Percentiles rank a stretch among this genome's conserved stretches.
Conservation (phyloP, 2,888 invertebrate genomes). For the Dastarcus helophoroides region DNA sequence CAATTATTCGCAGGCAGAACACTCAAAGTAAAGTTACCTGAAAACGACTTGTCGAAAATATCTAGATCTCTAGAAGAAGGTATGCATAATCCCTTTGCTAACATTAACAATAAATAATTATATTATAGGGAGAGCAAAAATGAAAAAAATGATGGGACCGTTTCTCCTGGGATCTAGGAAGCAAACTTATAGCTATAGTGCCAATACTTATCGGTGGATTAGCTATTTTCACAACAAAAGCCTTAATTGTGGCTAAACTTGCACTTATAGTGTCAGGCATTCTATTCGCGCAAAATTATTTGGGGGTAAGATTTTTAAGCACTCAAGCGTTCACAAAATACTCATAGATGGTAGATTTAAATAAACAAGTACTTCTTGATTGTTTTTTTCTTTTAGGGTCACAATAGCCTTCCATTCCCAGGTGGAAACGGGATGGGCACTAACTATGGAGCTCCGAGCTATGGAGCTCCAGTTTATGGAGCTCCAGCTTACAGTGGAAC, state of each 20-base stretch:
- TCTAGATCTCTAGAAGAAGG: constrained; percentile 70
- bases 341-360: too few relatives aligned
- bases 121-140: constrained; percentile 58
- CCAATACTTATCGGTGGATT: constrained; percentile 61
- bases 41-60: constrained; percentile 50
- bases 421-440: too few relatives aligned
- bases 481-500: too few relatives aligned
- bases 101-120: constrained; percentile 3
- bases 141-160: constrained; percentile 56
- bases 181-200: constrained; percentile 58
- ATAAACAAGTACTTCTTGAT: too few relatives aligned
- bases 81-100: constrained; percentile 27
- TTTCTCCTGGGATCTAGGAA: constrained; percentile 56
- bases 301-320: too few relatives aligned
- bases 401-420: too few relatives aligned
- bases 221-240: constrained; percentile 63
- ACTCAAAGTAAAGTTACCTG: constrained; percentile 59
- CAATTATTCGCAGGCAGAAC: constrained; percentile 50
- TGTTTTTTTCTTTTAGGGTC: too few relatives aligned
- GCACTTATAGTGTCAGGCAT: constrained; percentile 64
- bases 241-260: constrained; percentile 64
- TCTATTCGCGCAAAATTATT: constrained; percentile 46
- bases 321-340: too few relatives aligned
- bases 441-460: too few relatives aligned
- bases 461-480: too few relatives aligned